A percentile compares a stretch with the other conserved stretches of the same genome.
phyloP scores from a whole-genome alignment of 2,888 invertebrate genomes.

The Theretra japonica region DNA sequence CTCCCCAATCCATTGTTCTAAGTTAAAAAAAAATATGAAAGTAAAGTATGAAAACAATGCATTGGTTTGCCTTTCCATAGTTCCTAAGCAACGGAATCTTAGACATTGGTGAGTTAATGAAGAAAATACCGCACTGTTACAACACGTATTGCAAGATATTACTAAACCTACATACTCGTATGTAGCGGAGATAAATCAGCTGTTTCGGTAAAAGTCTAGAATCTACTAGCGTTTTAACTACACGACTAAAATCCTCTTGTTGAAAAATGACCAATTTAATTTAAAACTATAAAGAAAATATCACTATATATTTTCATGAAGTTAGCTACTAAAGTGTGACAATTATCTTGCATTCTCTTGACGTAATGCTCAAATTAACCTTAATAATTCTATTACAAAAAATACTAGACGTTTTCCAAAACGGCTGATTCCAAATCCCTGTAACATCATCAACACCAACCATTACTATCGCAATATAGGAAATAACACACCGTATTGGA shows the following conservation, averaged over 20 bases:
- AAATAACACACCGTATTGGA: slow-evolving; percentile 1
- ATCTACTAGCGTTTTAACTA: too few relatives aligned
- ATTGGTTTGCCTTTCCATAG: background rate
- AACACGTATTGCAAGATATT: slow-evolving; percentile 11
- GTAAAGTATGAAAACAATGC: background rate
- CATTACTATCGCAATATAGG: background rate
- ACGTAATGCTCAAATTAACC: background rate
- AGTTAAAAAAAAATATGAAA: background rate
- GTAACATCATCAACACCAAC: background rate
- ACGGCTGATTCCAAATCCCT: background rate
- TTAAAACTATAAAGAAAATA: background rate
- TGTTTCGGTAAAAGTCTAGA: slow-evolving; percentile 1
- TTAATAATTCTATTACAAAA: background rate
- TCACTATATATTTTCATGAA: background rate
- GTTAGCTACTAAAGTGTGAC: too few relatives aligned
- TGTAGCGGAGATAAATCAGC: slow-evolving; percentile 4
- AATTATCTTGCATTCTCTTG: too few relatives aligned
- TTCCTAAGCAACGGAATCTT: background rate
- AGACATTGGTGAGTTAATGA: slow-evolving; percentile 24
- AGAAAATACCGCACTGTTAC: slow-evolving; percentile 30
- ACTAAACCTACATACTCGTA: background rate
- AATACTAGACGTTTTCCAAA: background rate
- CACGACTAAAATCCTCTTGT: too few relatives aligned
- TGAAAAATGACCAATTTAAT: too few relatives aligned
- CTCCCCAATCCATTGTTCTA: too few relatives aligned